Percentiles rank a stretch among this genome's conserved stretches.
phyloP scores from a whole-genome alignment of 2,888 invertebrate genomes.

The Ennomos erosarius region DNA sequence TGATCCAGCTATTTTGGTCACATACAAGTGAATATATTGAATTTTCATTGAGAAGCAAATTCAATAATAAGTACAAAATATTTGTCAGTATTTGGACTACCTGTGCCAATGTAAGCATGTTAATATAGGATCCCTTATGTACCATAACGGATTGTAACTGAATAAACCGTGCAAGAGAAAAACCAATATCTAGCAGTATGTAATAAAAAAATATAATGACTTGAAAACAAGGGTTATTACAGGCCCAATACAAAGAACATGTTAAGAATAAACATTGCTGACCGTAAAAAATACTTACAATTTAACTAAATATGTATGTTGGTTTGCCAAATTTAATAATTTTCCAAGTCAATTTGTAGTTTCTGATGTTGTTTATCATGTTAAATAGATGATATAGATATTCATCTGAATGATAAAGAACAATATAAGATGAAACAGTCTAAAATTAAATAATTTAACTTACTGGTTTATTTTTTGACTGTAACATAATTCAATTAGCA shows the following conservation, averaged over 20 bases:
- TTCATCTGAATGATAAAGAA: slow-evolving; percentile 32
- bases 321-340: slow-evolving; percentile 20
- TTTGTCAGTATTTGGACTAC: slow-evolving; percentile 16
- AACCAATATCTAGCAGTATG: slow-evolving; percentile 19
- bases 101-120: slow-evolving; percentile 20
- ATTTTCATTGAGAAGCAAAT: not conserved
- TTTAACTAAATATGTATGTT: slow-evolving; percentile 19
- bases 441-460: slow-evolving; percentile 16
- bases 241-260: slow-evolving; percentile 31
- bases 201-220: slow-evolving; percentile 9
- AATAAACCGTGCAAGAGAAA: slow-evolving; percentile 20
- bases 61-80: slow-evolving; percentile 6
- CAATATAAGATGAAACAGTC: slow-evolving; percentile 19
- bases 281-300: slow-evolving; percentile 29
- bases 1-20: no score
- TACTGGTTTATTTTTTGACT: slow-evolving; percentile 27
- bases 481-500: slow-evolving; percentile 32
- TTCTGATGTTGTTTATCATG: slow-evolving; percentile 24
- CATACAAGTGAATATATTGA: slow-evolving; percentile 1
- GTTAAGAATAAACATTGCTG: slow-evolving; percentile 23
- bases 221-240: slow-evolving; percentile 23
- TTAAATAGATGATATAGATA: slow-evolving; percentile 27
- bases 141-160: slow-evolving; percentile 9
- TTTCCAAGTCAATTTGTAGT: slow-evolving; percentile 25
- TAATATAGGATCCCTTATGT: slow-evolving; percentile 12